Evolutionary conservation across 2,113 vertebrate genomes (phyloP).

Genomic region (Vidua macroura): DNA sequence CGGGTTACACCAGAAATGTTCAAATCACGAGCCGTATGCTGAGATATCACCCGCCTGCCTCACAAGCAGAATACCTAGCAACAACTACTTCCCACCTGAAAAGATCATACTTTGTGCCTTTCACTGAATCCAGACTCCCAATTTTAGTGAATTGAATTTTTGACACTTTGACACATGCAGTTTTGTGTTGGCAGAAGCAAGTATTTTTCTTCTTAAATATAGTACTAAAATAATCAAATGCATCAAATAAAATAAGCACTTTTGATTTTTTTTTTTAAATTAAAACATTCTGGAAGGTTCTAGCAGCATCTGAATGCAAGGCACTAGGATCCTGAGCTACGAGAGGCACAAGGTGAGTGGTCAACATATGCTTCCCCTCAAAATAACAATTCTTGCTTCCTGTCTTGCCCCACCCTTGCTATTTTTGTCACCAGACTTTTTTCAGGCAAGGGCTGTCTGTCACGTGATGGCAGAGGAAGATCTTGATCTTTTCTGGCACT

Average conservation of each 20-base stretch:
- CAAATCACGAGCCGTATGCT: background rate
- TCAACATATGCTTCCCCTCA: background rate
- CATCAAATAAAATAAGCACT: background rate
- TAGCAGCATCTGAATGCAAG: background rate
- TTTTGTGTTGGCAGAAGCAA: background rate
- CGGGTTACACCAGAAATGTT: background rate
- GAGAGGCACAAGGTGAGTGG: background rate
- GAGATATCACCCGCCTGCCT: background rate
- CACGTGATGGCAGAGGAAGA: background rate
- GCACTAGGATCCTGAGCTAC: background rate
- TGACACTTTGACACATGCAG: background rate
- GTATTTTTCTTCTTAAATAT: background rate
- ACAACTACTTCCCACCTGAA: background rate
- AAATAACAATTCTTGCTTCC: conserved; percentile 26
- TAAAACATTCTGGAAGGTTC: background rate
- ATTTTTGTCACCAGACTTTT: background rate
- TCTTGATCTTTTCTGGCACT: background rate
- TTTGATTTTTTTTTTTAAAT: background rate
- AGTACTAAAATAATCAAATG: background rate
- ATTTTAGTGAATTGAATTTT: background rate
- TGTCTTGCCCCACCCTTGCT: conserved; percentile 17
- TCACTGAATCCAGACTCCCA: background rate
- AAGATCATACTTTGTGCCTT: background rate
- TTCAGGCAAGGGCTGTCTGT: background rate
- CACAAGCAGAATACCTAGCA: background rate